Base-by-base conservation (phyloP, 2,888 invertebrate genomes). In the Petrophora chlorosata region DNA sequence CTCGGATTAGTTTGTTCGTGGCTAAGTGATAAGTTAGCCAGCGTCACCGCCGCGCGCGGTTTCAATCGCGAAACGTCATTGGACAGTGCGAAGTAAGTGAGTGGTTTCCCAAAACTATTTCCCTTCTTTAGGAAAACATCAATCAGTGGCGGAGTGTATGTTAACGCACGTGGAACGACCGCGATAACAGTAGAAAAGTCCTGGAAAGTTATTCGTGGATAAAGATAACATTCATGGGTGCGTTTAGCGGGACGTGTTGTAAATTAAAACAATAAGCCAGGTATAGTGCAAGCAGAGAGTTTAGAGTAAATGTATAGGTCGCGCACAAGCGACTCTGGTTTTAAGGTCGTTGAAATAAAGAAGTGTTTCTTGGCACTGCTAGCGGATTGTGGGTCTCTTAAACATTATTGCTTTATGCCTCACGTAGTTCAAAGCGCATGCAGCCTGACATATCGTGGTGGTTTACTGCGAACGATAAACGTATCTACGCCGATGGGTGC, bases 1-100 rank as follows among this genome's bases (percentile, higher is more conserved):
- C 73, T 73, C 71, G 79, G 82, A 88, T 86, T 88, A 85, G 88
- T 86, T 85, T 78, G 82, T 82, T 79, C 72, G 74, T 72, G 75
- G 79, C 76, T 84, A 84, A 83, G 84, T 85, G 82, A 87, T 85
- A 85, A 87, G 85, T 87, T 85, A 73, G 79, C 62, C 51, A 67
- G 45, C 56, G 67, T 38, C 43, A 16, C 63, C 69, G 13, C 63
- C 70, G 39, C 61, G 55, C 62, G 63, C 61, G 69, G 70, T 73
- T 76, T 68, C 59, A 75, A 79, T 79, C 75, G 79, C 78, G 64
- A 73, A 68, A 73, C 71, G 68, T 68, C 67, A 65, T 67, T 61
- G 17, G 17, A n/a, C 33, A 22, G 25, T 19, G 61, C 38, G 50
- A 69, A 67, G 64, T 65, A 67, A 77, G 71, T 69, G 73, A 54